Evolutionary conservation across 1,140 invertebrate genomes (phyloP), one percentile per base, ranked within the genome.

Genomic region (Drosophila biarmipes): DNA sequence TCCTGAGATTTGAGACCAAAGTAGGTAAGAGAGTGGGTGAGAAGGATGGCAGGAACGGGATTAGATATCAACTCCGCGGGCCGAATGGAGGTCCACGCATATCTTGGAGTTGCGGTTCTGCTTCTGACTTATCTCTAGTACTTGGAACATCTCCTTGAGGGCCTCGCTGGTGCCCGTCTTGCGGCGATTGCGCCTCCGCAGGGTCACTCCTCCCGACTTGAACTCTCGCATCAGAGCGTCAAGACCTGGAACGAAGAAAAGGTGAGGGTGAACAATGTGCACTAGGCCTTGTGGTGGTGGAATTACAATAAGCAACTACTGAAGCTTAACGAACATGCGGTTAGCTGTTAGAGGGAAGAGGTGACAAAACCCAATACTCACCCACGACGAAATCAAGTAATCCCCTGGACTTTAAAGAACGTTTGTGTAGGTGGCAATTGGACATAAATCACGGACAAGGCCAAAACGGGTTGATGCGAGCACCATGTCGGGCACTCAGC

Each of bases 191-290:
- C 84, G 87, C 14, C 91, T 73, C 35, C 91, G 74, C 43, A 92
- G 59, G 8, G 91, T 92, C n/a, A 92, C 91, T 27, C 78, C 84
- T 24, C 91, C 91, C 49, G 90, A 91, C 67, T 91, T 91, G 61
- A 92, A 85, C 71, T 92, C 90, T 11, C 85, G 76, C 40, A 92
- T 86, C 85, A 92, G 63, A 92, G 91, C 91, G 90, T 92, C 91
- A 91, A 92, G 82, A 92, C 91, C 91, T 92, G 64, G 5, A 75
- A 76, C 31, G 59, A n/a, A 54, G 55, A 27, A n/a, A n/a, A n/a
- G n/a, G n/a, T n/a, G n/a, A 37, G 46, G 15, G 4, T 5, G 2
- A 40, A 6, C 35, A 31, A 43, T 27, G 15, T 12, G 10, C 27
- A 1, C 12, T 19, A 11, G 14, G 31, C 34, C 21, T 73, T 34